Percentiles rank a stretch among this genome's conserved stretches.
phyloP scores from a whole-genome alignment of 1,140 invertebrate species.

The Bathynomus jamesi region DNA sequence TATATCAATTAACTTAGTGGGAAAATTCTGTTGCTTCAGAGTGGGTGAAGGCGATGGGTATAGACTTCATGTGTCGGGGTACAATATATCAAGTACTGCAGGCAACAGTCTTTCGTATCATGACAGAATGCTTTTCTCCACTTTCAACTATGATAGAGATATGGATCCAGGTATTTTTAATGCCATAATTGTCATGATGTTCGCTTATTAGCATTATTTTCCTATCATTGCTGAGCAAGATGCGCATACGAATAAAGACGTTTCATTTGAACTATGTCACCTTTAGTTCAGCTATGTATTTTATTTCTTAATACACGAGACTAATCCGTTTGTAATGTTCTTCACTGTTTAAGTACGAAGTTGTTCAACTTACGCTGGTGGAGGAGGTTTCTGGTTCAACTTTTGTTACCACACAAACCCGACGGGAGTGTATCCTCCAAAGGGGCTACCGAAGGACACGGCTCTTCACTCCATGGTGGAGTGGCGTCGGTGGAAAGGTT shows the following conservation, averaged over 20 bases:
- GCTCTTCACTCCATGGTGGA: conserved; percentile 25
- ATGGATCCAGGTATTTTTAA: conserved; percentile 20
- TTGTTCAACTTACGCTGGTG: conserved; percentile 29
- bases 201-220: not conserved
- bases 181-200: not conserved
- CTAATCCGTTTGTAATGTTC: no score
- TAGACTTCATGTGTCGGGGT: conserved; percentile 42
- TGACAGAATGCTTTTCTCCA: conserved; percentile 45
- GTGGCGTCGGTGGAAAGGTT: conserved; percentile 34
- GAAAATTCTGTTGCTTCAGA: not conserved
- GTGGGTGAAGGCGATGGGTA: conserved; percentile 38
- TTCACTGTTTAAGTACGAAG: conserved; percentile 32
- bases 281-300: no score
- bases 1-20: no score
- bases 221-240: no score
- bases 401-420: conserved; percentile 34
- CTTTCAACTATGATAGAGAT: conserved; percentile 47
- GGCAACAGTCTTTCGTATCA: conserved; percentile 44
- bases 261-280: no score
- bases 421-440: conserved; percentile 28
- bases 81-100: conserved; percentile 42
- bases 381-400: conserved; percentile 35
- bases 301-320: no score
- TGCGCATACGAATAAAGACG: no score
- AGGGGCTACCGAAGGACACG: conserved; percentile 13